Percentiles rank a stretch among this genome's conserved stretches.
These are phyloP conservation scores for Mormyrops boulengeri DNA, from an alignment of 2,797 vertebrate genomes.

Conservation along the genomic window DNA sequence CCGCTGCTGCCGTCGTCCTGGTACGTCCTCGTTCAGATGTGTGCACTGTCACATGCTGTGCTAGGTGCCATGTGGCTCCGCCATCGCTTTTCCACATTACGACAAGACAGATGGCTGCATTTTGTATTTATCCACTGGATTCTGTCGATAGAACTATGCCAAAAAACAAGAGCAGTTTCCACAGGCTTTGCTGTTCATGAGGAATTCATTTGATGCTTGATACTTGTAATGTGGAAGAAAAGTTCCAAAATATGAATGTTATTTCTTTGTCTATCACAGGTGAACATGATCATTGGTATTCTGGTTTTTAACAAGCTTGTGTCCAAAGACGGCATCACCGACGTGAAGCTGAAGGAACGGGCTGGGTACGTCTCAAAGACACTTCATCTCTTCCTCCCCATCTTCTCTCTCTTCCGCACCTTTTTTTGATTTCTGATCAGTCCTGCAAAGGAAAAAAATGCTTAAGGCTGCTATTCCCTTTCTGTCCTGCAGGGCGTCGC, in stretches of 20 bases:
- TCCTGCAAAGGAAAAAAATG: neutral
- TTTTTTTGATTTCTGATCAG: neutral
- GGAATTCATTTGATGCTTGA: neutral
- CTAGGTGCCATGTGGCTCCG: too few species aligned
- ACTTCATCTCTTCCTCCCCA: conserved; percentile 31
- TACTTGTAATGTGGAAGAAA: neutral
- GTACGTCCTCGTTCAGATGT: conserved; percentile 56
- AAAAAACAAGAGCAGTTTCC: neutral
- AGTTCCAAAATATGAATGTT: neutral
- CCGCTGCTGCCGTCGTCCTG: conserved; percentile 93
- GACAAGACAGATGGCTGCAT: neutral
- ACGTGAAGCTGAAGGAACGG: conserved; percentile 99
- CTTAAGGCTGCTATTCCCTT: neutral
- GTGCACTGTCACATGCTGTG: neutral
- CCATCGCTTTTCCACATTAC: neutral
- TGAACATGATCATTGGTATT: conserved; percentile 99
- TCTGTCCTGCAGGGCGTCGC: conserved; percentile 75
- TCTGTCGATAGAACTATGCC: neutral
- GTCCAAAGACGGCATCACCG: conserved; percentile 98
- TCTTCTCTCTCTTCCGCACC: neutral
- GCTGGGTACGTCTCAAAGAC: conserved; percentile 82
- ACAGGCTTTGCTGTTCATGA: neutral
- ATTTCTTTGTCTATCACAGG: conserved; percentile 64
- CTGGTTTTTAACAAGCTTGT: conserved; percentile 99
- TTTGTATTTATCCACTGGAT: neutral